Evolutionary conservation across 2,113 vertebrate genomes (phyloP), one percentile per base, ranked within the genome.

Genomic region (Oncorhynchus keta): DNA sequence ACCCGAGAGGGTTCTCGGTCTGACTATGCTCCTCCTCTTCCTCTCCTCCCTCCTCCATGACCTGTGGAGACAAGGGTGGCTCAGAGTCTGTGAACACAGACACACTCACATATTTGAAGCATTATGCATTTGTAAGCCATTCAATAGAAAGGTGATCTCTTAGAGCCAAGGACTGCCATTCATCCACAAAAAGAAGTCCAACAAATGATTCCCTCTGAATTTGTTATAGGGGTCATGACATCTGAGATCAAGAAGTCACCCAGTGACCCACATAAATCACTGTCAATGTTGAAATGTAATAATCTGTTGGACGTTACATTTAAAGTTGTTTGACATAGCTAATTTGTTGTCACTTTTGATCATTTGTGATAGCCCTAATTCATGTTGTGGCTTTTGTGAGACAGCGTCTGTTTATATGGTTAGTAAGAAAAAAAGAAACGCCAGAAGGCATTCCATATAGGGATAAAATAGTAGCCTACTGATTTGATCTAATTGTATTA

Each of bases 11-110:
- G 74, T 78, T 6, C 90, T 68, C 28, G 91, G 48, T 95, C 95
- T 0, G 85, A 84, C 71, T 95, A 94, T 72, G 95, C 94, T 6
- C 90, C 90, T 61, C 90, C 92, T 89, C 86, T 72, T 90, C 88
- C 76, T 93, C 91, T 7, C 81, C n/a, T n/a, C n/a, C n/a, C n/a
- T n/a, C n/a, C 88, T 91, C 92, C 79, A 92, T 92, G 80, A 89
- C 89, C 73, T 89, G 90, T 74, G 92, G 92, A 70, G 93, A 87
- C 51, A 88, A 86, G 28, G 93, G 93, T 66, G 90, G 89, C 59
- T 88, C 94, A 2, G 91, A 92, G 75, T 73, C 92, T 93, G 84
- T 39, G 70, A 67, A 81, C 39, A 9, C 39, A 39, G 39, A 39
- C 48, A 61, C 12, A 32, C 9, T 45, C 20, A 61, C n/a, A n/a